These are phyloP conservation scores for Diuraphis noxia DNA, from an alignment of 1,140 invertebrate genomes.

Conservation along the genomic window DNA sequence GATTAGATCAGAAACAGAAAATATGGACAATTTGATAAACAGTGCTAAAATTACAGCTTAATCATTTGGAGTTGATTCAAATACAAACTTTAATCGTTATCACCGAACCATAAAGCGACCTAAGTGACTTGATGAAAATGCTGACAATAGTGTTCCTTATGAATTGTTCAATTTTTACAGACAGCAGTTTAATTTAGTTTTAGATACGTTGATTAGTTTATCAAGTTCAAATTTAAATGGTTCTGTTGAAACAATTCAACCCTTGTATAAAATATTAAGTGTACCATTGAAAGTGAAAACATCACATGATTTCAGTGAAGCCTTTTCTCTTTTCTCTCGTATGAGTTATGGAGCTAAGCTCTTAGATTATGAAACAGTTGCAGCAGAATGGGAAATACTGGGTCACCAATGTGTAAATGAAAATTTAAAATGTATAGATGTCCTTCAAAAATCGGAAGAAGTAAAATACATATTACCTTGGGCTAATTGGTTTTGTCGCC, in stretches of 20 bases:
- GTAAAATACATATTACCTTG: neutral
- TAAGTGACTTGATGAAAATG: neutral
- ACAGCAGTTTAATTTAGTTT: slow-evolving; percentile 40
- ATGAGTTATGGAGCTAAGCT: neutral
- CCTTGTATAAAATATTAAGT: slow-evolving; percentile 19
- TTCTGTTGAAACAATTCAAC: neutral
- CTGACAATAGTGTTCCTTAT: neutral
- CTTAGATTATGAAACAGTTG: slow-evolving; percentile 18
- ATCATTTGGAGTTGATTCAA: slow-evolving; percentile 3
- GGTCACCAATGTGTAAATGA: neutral
- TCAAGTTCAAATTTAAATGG: neutral
- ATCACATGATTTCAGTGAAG: slow-evolving; percentile 4
- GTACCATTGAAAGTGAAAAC: slow-evolving; percentile 18
- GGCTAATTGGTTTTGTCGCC: neutral
- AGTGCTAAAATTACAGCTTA: neutral
- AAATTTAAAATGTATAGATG: slow-evolving; percentile 27
- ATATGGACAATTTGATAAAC: neutral
- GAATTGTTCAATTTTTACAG: slow-evolving; percentile 36
- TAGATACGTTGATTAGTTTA: slow-evolving; percentile 31
- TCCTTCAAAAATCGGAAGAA: slow-evolving; percentile 26
- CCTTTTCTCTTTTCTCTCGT: slow-evolving; percentile 15
- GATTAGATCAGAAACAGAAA: neutral
- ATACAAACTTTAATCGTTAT: neutral
- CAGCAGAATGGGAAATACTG: neutral
- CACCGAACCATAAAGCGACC: neutral